phyloP scores from a whole-genome alignment of 2,113 vertebrate species.

The Tringa solitaria region DNA sequence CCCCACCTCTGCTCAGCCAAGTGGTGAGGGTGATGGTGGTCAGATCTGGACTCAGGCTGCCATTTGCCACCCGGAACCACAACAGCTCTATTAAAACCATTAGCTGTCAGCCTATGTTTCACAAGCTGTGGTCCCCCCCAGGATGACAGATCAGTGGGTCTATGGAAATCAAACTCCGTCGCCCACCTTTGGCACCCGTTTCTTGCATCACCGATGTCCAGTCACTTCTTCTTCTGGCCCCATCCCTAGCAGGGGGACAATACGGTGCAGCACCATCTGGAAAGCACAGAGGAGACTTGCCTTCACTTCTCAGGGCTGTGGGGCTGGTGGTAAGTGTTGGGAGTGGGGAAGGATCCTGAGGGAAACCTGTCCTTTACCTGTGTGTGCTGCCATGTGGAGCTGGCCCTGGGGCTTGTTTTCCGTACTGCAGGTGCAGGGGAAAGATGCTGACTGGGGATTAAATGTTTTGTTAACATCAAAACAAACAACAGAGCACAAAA shows the following conservation, averaged over 20 bases:
- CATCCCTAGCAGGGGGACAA: neutral
- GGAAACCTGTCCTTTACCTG: neutral
- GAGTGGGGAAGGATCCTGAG: neutral
- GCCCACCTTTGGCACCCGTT: neutral
- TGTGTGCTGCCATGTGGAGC: accelerated
- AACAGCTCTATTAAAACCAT: neutral
- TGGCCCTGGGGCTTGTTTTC: neutral
- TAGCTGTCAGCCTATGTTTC: neutral
- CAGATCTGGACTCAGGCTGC: neutral
- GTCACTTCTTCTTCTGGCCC: neutral
- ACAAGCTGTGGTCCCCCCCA: neutral
- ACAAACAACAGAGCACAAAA: neutral
- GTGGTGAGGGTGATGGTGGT: neutral
- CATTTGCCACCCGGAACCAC: neutral
- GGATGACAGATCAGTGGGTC: neutral
- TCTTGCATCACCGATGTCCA: neutral
- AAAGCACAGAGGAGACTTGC: neutral
- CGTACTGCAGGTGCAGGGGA: neutral
- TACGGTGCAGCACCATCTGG: neutral
- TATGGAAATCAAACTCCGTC: neutral
- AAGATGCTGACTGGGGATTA: neutral
- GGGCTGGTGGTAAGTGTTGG: neutral
- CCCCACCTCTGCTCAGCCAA: neutral
- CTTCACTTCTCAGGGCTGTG: neutral
- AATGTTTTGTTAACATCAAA: neutral